Evolutionary conservation across 2,113 vertebrate genomes (phyloP).

Genomic region (Antennarius striatus): DNA sequence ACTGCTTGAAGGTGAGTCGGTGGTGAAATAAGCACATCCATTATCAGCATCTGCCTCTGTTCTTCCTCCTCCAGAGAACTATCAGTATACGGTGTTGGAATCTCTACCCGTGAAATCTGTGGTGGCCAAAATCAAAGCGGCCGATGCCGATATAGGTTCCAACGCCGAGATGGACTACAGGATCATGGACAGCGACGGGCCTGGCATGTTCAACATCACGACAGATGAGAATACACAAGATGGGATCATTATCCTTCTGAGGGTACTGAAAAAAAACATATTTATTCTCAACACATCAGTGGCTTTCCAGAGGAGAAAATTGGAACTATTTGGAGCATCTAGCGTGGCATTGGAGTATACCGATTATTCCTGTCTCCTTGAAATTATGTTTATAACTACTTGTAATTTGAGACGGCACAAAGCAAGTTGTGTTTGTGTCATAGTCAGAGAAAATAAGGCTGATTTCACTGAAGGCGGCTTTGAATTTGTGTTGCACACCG

Average conservation of each 20-base stretch:
- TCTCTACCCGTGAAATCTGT: slow-evolving; percentile 87
- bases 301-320: too few relatives aligned
- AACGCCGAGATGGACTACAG: slow-evolving; percentile 97
- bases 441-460: too few relatives aligned
- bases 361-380: too few relatives aligned
- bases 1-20: slow-evolving; percentile 34
- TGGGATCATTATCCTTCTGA: slow-evolving; percentile 89
- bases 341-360: too few relatives aligned
- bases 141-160: slow-evolving; percentile 87
- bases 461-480: too few relatives aligned
- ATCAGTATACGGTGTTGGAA: slow-evolving; percentile 90
- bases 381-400: too few relatives aligned
- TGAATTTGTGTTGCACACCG: too few relatives aligned
- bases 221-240: slow-evolving; percentile 93
- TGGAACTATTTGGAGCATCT: too few relatives aligned
- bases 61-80: slow-evolving; percentile 82
- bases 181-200: slow-evolving; percentile 90
- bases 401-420: too few relatives aligned
- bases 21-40: slow-evolving; percentile 43
- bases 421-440: too few relatives aligned
- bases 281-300: background rate
- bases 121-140: slow-evolving; percentile 93
- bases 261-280: slow-evolving; percentile 75
- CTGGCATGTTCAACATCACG: slow-evolving; percentile 89
- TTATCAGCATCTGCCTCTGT: slow-evolving; percentile 36